A percentile compares a stretch with the other conserved stretches of the same genome.
These are phyloP conservation scores for Spatula versicolor DNA, from an alignment of 2,797 vertebrate species.

Conservation along the genomic window DNA sequence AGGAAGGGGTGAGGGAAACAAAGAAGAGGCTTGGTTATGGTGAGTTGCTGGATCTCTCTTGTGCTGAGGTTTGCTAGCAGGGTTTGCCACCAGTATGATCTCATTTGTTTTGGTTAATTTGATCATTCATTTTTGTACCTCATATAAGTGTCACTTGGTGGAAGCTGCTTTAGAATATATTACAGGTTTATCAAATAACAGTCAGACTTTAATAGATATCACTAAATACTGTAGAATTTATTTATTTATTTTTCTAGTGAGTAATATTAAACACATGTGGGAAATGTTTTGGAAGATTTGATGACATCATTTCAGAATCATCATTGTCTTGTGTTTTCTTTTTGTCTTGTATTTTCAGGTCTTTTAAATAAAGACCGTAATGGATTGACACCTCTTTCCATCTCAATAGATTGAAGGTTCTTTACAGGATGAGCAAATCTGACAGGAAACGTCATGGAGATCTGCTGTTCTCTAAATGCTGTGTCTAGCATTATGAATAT, in stretches of 20 bases:
- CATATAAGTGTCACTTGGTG: background rate
- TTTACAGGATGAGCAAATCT: background rate
- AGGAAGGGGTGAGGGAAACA: background rate
- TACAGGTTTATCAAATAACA: background rate
- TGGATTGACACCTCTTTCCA: background rate
- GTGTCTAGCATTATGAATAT: background rate
- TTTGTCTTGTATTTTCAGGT: background rate
- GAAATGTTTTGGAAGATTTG: background rate
- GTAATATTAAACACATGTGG: background rate
- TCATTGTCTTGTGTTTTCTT: background rate
- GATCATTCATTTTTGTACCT: background rate
- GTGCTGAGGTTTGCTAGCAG: background rate
- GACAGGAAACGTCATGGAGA: background rate
- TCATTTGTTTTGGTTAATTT: background rate
- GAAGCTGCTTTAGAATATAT: background rate
- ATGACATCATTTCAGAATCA: background rate
- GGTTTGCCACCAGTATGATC: background rate
- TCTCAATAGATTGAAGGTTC: background rate
- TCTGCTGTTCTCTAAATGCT: rapidly evolving
- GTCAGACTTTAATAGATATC: background rate
- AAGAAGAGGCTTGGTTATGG: background rate
- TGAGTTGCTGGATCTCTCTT: background rate
- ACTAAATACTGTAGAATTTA: background rate
- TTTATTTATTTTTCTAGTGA: background rate
- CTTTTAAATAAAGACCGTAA: background rate